Evolutionary conservation across 23 tunicate genomes (phyloP).

Genomic region (Trididemnum nubilum): DNA sequence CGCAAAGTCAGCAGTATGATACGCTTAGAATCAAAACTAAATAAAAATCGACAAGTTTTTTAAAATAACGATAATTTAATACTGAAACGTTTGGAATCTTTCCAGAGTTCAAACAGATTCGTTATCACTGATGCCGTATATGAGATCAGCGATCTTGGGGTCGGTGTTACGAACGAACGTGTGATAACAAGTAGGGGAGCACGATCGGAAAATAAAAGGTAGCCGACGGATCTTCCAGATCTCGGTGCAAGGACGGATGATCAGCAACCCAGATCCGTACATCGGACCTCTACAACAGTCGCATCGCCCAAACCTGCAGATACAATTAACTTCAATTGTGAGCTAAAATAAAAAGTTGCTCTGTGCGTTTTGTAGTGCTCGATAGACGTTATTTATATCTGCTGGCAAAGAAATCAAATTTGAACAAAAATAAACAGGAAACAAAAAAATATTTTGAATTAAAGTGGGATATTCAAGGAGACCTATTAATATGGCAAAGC

Average conservation of each 20-base stretch:
- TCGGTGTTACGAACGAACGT: slow-evolving; percentile 58
- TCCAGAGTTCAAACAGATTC: neutral
- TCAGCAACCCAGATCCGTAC: slow-evolving; percentile 76
- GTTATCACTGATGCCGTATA: slow-evolving; percentile 47
- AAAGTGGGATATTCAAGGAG: no score
- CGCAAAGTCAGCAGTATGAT: no score
- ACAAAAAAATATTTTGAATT: no score
- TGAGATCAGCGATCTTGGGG: slow-evolving; percentile 68
- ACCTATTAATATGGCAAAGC: no score
- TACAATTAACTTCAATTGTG: neutral
- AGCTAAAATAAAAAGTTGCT: slow-evolving; percentile 5
- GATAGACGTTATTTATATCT: neutral
- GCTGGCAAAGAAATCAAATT: no score
- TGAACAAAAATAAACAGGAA: no score
- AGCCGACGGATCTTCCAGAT: slow-evolving; percentile 76
- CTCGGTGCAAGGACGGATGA: slow-evolving; percentile 75
- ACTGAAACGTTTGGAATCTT: no score
- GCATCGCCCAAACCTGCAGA: slow-evolving; percentile 56
- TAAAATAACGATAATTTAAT: no score
- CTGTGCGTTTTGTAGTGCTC: neutral
- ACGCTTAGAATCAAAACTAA: no score
- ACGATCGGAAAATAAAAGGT: slow-evolving; percentile 77
- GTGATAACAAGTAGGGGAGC: slow-evolving; percentile 69
- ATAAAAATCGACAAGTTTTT: no score
- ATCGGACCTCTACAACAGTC: slow-evolving; percentile 76